Conservation (phyloP, 2,888 invertebrate genomes). For the Philaethria dido region DNA sequence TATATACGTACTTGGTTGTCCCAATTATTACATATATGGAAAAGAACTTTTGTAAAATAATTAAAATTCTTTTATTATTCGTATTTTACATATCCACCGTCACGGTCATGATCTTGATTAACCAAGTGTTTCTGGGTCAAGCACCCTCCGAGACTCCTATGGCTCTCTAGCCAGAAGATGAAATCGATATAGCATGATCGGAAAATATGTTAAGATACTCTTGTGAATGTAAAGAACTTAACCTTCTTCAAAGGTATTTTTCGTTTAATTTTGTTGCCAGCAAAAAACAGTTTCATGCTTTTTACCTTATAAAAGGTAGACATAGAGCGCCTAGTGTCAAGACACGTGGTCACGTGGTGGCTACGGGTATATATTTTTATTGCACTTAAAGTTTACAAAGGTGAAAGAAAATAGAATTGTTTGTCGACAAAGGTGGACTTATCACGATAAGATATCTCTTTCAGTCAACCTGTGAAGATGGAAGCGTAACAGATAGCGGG, state of each 20-base stretch:
- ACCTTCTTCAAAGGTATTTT: slow-evolving; percentile 3
- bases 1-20: too few species aligned
- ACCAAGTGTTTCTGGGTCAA: slow-evolving; percentile 39
- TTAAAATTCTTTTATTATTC: slow-evolving; percentile 6
- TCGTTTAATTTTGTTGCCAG: not conserved
- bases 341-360: too few species aligned
- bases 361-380: too few species aligned
- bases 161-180: slow-evolving; percentile 37
- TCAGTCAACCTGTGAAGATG: too few species aligned
- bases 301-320: too few species aligned
- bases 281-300: too few species aligned
- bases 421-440: too few species aligned
- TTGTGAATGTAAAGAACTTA: slow-evolving; percentile 18
- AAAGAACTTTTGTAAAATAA: not conserved
- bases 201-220: slow-evolving; percentile 26
- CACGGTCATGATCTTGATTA: slow-evolving; percentile 31
- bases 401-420: too few species aligned
- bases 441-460: too few species aligned
- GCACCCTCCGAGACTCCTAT: slow-evolving; percentile 32
- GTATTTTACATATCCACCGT: slow-evolving; percentile 3
- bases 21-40: not conserved
- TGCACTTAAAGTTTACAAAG: too few species aligned
- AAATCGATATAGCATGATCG: slow-evolving; percentile 43
- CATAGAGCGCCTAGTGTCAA: too few species aligned
- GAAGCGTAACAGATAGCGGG: too few species aligned